Conservation (phyloP, 2,113 vertebrate genomes). For the Eubucco bourcierii region DNA sequence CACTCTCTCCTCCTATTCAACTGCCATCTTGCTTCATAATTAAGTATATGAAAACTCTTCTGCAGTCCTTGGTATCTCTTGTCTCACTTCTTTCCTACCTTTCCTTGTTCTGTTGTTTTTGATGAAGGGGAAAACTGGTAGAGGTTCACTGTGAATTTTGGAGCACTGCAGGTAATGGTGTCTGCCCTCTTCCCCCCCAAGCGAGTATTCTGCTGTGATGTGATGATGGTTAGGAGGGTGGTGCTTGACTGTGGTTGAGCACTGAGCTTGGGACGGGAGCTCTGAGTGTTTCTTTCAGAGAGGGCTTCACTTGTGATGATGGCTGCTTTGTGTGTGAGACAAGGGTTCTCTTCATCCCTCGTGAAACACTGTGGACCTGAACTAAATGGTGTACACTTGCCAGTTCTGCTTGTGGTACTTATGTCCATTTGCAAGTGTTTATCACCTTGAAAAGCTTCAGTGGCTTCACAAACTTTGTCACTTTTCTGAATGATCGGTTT, state of each 20-base stretch:
- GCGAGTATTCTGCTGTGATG: not conserved
- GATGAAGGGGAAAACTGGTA: not conserved
- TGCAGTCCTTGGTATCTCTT: not conserved
- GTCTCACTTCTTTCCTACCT: not conserved
- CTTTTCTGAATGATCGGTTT: not conserved
- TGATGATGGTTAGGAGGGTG: not conserved
- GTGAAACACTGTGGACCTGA: rapidly evolving
- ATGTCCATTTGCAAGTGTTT: not conserved
- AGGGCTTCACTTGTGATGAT: not conserved
- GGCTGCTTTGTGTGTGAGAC: rapidly evolving
- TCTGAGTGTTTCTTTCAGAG: too few species aligned
- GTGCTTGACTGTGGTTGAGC: not conserved
- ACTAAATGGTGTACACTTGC: not conserved
- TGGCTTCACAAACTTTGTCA: not conserved
- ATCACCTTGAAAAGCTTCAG: not conserved
- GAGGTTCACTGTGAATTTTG: not conserved
- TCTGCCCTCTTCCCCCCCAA: not conserved
- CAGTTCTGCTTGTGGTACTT: not conserved
- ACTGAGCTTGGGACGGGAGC: not conserved
- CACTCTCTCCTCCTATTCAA: not conserved
- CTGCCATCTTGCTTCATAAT: not conserved
- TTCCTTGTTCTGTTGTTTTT: not conserved
- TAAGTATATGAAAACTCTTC: not conserved
- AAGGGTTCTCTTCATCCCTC: not conserved
- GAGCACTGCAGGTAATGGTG: not conserved